These are phyloP conservation scores for Abrostola triplasia DNA, from an alignment of 2,888 invertebrate species.

Conservation along the genomic window DNA sequence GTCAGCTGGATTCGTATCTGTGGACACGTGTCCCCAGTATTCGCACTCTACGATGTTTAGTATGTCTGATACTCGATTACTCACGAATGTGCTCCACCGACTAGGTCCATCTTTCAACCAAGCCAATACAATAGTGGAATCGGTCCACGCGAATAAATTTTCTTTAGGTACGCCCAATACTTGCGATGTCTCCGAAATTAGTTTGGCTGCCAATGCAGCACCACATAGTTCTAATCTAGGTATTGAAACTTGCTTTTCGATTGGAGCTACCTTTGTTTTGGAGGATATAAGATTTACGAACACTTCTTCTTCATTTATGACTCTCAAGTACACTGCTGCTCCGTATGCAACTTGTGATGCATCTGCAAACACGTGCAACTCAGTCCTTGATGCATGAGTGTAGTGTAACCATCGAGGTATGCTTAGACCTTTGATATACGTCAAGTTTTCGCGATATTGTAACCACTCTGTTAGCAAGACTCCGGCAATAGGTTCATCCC, in stretches of 20 bases:
- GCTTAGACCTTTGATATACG: not conserved
- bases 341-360: not conserved
- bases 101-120: constrained; percentile 6
- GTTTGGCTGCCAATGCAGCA: not conserved
- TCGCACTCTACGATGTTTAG: too few species aligned
- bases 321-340: not conserved
- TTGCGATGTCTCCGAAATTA: constrained; percentile 8
- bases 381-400: not conserved
- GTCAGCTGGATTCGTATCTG: constrained; percentile 11
- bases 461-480: constrained; percentile 2
- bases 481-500: not conserved
- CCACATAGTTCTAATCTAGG: not conserved
- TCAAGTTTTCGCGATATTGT: not conserved
- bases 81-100: constrained; percentile 10
- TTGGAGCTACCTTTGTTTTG: not conserved
- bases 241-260: not conserved
- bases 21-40: too few species aligned
- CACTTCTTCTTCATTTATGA: not conserved
- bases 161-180: constrained; percentile 2
- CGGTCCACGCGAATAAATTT: constrained; percentile 8
- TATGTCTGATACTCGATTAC: constrained; percentile 9
- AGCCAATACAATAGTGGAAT: constrained; percentile 13
- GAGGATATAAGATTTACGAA: not conserved
- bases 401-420: constrained; percentile 8
- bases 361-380: not conserved